A percentile compares a stretch with the other conserved stretches of the same genome.
Conservation (phyloP, 2,888 invertebrate species). For the Tanytarsus gracilentus region DNA sequence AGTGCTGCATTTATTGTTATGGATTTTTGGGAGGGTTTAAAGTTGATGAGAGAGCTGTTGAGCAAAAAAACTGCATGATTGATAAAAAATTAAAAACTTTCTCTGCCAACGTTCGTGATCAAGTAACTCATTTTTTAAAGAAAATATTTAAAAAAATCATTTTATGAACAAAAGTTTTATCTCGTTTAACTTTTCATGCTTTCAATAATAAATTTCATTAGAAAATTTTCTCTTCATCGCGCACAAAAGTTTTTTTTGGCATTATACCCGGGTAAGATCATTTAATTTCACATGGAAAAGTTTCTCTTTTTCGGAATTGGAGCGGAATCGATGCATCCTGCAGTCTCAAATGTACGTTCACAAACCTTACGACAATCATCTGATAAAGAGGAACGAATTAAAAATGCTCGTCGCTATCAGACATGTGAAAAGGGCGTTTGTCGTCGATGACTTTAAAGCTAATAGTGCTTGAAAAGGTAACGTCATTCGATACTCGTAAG, state of each 20-base stretch:
- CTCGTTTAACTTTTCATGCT: background rate
- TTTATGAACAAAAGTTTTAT: too few species aligned
- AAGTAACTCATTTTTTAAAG: too few species aligned
- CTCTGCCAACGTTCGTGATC: too few species aligned
- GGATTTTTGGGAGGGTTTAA: too few species aligned
- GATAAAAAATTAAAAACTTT: too few species aligned
- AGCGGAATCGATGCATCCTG: too few species aligned
- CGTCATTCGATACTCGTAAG: background rate
- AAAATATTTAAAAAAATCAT: too few species aligned
- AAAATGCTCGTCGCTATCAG: conserved; percentile 16
- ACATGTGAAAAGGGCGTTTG: background rate
- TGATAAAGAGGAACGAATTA: conserved; percentile 24
- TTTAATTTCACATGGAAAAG: background rate
- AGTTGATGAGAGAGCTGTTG: too few species aligned
- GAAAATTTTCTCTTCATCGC: background rate
- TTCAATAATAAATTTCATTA: background rate
- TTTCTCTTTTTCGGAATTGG: too few species aligned
- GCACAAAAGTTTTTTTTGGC: background rate
- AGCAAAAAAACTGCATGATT: too few species aligned
- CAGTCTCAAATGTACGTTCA: background rate
- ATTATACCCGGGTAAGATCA: background rate
- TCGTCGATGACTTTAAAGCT: conserved; percentile 17
- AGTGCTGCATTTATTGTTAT: too few species aligned
- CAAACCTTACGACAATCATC: conserved; percentile 13
- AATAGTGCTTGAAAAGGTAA: conserved; percentile 3